Evolutionary conservation across 2,888 invertebrate genomes (phyloP).

Genomic region (Dascillus cervinus): DNA sequence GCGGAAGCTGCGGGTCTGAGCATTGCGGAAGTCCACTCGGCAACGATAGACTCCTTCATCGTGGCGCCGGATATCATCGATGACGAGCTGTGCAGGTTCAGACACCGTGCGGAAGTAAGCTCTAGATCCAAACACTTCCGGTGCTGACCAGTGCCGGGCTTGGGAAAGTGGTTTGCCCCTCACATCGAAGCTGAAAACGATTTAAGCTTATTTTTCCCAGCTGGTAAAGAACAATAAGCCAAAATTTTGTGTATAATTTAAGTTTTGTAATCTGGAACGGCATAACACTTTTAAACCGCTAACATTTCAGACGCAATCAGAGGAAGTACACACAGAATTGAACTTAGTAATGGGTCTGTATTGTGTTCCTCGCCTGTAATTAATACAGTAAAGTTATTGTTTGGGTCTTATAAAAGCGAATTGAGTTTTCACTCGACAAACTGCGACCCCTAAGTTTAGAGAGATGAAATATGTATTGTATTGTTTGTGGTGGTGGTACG

Average conservation of each 20-base stretch:
- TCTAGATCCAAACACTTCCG: constrained; percentile 77
- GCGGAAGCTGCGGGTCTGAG: constrained; percentile 81
- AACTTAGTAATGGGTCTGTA: constrained; percentile 7
- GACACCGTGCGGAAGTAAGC: constrained; percentile 76
- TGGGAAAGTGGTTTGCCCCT: constrained; percentile 73
- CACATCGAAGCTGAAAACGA: constrained; percentile 80
- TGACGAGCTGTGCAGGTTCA: constrained; percentile 71
- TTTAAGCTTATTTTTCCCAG: no score
- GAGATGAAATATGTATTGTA: constrained; percentile 17
- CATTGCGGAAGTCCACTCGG: constrained; percentile 82
- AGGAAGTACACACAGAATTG: constrained; percentile 7
- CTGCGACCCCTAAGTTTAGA: constrained; percentile 10
- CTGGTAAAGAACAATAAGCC: no score
- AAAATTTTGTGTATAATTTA: constrained; percentile 2
- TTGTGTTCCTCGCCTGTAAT: constrained; percentile 11
- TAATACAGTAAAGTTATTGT: constrained; percentile 14
- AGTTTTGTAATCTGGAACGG: neutral
- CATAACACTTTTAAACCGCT: neutral
- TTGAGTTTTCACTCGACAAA: constrained; percentile 9
- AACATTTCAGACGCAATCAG: neutral
- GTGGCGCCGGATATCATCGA: constrained; percentile 74
- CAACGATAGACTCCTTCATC: constrained; percentile 88
- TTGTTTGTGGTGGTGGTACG: constrained; percentile 10
- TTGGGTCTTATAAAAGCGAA: constrained; percentile 9
- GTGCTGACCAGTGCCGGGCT: constrained; percentile 78